phyloP scores from a whole-genome alignment of 2,888 invertebrate species.

The Girardia tigrina region DNA sequence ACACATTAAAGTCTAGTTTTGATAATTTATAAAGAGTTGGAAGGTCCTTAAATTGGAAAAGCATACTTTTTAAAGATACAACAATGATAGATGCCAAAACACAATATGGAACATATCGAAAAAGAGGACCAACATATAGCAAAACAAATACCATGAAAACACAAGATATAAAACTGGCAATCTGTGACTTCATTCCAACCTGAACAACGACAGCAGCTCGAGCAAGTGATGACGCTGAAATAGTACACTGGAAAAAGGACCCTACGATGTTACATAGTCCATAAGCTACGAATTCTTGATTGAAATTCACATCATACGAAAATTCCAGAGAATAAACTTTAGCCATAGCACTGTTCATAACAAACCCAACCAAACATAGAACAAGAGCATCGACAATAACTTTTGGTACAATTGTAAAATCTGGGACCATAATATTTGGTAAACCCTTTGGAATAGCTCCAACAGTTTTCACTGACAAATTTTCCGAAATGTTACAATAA shows the following conservation, averaged over 20 bases:
- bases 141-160: constrained; percentile 63
- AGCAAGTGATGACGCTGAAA: constrained; percentile 31
- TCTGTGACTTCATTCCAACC: constrained; percentile 36
- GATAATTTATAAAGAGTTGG: constrained; percentile 27
- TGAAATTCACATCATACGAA: constrained; percentile 35
- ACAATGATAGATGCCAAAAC: constrained; percentile 29
- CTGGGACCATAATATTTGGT: constrained; percentile 32
- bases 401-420: constrained; percentile 27
- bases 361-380: constrained; percentile 27
- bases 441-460: background rate
- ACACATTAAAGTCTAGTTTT: constrained; percentile 25
- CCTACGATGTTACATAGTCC: constrained; percentile 33
- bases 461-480: constrained; percentile 11
- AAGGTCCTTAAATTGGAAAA: constrained; percentile 25
- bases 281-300: constrained; percentile 35
- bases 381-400: constrained; percentile 27
- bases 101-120: constrained; percentile 63
- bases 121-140: constrained; percentile 72
- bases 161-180: constrained; percentile 66
- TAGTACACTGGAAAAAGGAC: constrained; percentile 34
- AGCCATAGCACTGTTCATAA: constrained; percentile 8
- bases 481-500: background rate
- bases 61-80: constrained; percentile 29
- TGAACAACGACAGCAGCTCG: constrained; percentile 34
- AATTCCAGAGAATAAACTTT: constrained; percentile 32